These are phyloP conservation scores for Lydus trimaculatus DNA, from an alignment of 2,888 invertebrate genomes.

Conservation along the genomic window DNA sequence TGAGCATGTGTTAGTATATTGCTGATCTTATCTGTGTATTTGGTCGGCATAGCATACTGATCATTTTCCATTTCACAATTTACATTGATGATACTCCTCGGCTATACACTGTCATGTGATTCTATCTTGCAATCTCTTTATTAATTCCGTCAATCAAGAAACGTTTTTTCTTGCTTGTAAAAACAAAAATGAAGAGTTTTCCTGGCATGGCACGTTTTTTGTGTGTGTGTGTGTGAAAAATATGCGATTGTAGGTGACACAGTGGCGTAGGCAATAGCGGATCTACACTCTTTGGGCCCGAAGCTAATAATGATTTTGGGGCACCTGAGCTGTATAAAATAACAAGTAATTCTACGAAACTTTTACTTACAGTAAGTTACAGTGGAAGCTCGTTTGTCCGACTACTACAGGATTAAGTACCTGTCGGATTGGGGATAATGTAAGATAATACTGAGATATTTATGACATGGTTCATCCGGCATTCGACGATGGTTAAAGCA, in stretches of 20 bases:
- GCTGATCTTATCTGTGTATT: slow-evolving; percentile 18
- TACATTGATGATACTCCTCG: slow-evolving; percentile 9
- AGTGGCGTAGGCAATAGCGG: not conserved
- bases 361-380: too few species aligned
- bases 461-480: too few species aligned
- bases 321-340: too few species aligned
- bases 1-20: slow-evolving; percentile 21
- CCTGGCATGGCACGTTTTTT: not conserved
- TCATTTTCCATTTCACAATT: slow-evolving; percentile 23
- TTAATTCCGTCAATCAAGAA: slow-evolving; percentile 20
- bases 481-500: too few species aligned
- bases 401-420: too few species aligned
- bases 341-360: too few species aligned
- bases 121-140: slow-evolving; percentile 19
- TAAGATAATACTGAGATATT: too few species aligned
- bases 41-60: slow-evolving; percentile 14
- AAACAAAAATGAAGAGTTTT: not conserved
- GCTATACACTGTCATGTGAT: slow-evolving; percentile 6
- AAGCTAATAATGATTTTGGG: too few species aligned
- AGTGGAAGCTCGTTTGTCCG: too few species aligned
- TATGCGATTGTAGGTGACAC: not conserved
- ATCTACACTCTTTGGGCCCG: too few species aligned
- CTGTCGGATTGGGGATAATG: too few species aligned
- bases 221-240: not conserved
- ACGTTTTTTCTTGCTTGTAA: not conserved